A percentile compares a stretch with the other conserved stretches of the same genome.
These are phyloP conservation scores for Rhinichthys osculus DNA, from an alignment of 2,797 vertebrate species.

Conservation along the genomic window DNA sequence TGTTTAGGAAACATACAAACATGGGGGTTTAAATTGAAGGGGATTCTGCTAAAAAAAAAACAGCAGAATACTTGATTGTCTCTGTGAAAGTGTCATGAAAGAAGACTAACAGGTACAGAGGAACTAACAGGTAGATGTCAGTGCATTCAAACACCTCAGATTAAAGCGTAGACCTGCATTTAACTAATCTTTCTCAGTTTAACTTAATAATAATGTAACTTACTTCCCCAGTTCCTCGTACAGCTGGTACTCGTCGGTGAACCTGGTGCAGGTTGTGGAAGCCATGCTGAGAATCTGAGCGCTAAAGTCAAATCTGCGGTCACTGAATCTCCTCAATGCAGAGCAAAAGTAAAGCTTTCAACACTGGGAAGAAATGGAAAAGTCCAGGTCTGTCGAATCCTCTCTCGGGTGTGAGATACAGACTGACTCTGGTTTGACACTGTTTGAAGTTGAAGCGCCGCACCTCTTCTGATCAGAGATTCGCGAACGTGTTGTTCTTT, in stretches of 20 bases:
- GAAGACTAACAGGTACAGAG: neutral
- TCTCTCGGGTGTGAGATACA: conserved; percentile 5
- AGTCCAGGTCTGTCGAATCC: neutral
- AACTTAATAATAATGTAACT: conserved; percentile 61
- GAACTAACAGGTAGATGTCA: conserved; percentile 15
- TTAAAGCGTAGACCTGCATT: too few relatives aligned
- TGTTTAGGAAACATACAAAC: neutral
- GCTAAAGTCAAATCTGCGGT: conserved; percentile 51
- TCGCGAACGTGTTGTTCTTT: conserved; percentile 49
- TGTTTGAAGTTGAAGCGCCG: conserved; percentile 51
- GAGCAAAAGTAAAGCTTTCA: conserved; percentile 15
- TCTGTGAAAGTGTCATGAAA: neutral
- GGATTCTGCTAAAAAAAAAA: neutral
- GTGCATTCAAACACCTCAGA: neutral
- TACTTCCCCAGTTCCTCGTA: conserved; percentile 98
- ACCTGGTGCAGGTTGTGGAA: conserved; percentile 92
- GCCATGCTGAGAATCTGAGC: conserved; percentile 79
- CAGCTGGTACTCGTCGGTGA: conserved; percentile 96
- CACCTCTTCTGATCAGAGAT: conserved; percentile 60
- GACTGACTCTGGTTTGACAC: conserved; percentile 15
- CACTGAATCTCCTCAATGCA: neutral
- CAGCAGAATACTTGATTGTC: neutral
- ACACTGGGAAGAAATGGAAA: neutral
- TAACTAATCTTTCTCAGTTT: too few relatives aligned
- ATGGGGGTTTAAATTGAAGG: neutral